Conservation (phyloP, 1,140 invertebrate genomes). For the Diorhabda sublineata region DNA sequence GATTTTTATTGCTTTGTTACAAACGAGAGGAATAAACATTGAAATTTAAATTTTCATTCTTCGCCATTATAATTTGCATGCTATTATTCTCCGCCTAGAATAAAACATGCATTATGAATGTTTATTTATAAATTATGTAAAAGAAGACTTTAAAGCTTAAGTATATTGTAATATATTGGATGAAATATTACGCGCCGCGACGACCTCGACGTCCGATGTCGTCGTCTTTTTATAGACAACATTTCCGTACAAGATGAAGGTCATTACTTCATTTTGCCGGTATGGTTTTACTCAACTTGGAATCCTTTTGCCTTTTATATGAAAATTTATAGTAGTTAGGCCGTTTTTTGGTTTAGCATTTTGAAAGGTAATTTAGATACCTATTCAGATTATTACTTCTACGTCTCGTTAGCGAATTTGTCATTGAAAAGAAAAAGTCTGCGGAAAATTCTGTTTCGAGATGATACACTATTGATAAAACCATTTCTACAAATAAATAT, state of each 20-base stretch:
- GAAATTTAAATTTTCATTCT: conserved; percentile 44
- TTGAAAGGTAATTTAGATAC: conserved; percentile 2
- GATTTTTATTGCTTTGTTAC: conserved; percentile 4
- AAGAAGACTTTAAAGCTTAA: conserved; percentile 34
- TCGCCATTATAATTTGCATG: conserved; percentile 46
- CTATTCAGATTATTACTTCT: background rate
- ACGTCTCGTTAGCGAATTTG: background rate
- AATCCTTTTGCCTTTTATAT: conserved; percentile 11
- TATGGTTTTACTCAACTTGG: conserved; percentile 9
- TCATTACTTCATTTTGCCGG: conserved; percentile 18
- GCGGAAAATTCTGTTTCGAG: too few relatives aligned
- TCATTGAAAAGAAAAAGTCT: background rate
- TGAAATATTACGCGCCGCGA: conserved; percentile 19
- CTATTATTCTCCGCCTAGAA: conserved; percentile 39
- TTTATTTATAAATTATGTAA: conserved; percentile 49
- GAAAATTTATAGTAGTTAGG: background rate
- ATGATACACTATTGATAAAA: too few relatives aligned
- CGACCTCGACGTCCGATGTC: conserved; percentile 10
- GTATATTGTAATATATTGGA: conserved; percentile 28
- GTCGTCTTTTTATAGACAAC: conserved; percentile 22
- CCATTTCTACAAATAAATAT: too few relatives aligned
- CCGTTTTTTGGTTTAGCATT: background rate
- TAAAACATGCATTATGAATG: conserved; percentile 46
- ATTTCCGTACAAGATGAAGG: conserved; percentile 23
- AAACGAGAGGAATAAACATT: conserved; percentile 37